These are phyloP conservation scores for Phengaris alcon DNA, from an alignment of 2,888 invertebrate genomes.

Conservation along the genomic window DNA sequence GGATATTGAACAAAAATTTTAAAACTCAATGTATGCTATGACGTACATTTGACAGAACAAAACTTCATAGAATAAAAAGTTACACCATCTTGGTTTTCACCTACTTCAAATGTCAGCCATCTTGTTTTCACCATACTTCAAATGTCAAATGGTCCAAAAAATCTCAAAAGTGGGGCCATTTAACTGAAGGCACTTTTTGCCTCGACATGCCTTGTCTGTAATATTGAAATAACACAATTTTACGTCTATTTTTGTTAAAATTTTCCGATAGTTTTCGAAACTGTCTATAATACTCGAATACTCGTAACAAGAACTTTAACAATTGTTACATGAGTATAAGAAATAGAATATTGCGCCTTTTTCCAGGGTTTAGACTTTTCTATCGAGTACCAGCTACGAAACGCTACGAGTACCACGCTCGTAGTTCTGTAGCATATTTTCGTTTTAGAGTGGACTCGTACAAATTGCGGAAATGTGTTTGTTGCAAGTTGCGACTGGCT, in stretches of 20 bases:
- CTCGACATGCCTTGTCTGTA: no score
- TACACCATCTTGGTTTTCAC: no score
- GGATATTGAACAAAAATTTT: background rate
- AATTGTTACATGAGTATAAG: background rate
- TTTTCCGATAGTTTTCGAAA: background rate
- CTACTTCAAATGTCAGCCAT: no score
- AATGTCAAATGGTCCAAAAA: no score
- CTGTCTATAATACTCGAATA: background rate
- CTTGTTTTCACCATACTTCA: no score
- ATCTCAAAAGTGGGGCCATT: no score
- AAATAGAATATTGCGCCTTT: background rate
- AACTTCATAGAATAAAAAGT: no score
- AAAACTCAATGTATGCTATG: no score
- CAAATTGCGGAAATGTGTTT: background rate
- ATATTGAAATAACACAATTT: background rate
- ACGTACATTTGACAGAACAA: no score
- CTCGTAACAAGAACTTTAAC: background rate
- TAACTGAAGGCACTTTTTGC: no score
- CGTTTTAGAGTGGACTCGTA: constrained; percentile 4
- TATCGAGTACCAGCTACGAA: background rate
- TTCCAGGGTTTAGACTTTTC: background rate
- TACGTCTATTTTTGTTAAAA: background rate
- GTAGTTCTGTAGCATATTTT: background rate
- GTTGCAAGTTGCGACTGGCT: background rate
- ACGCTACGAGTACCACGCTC: background rate